Base-by-base conservation (phyloP, 1,140 invertebrate genomes). In the Rhagoletis pomonella region DNA sequence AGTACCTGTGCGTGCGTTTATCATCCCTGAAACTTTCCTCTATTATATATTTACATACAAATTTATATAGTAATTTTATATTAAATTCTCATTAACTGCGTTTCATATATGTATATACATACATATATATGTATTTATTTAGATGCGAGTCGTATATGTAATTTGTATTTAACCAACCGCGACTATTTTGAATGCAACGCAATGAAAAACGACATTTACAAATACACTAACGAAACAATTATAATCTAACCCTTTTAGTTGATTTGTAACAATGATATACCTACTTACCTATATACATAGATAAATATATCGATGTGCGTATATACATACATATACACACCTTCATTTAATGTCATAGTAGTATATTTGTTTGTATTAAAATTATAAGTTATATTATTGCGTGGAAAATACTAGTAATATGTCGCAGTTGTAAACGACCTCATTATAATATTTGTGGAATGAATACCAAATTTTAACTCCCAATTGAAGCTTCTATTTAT, bases 141-240 rank as follows among this genome's bases (percentile, higher is more conserved):
- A 62, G 9, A 62, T 62, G n/a, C n/a, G 60, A 50, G 47, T 55
- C n/a, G 19, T 55, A 81, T 29, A 29, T 29, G 29, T 81, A 58
- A 81, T 81, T 81, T 81, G 73, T 55, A 81, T 81, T 81, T 81
- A 81, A 81, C 73, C 47, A 81, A 81, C 73, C 73, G 73, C 73
- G 73, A 81, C 73, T 81, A 81, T 55, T 29, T 55, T 81, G 47
- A 81, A 81, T 81, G 73, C n/a, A 81, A 81, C 9, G 73, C 50
- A 81, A 55, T 55, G 73, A 81, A 29, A 73, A 55, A 81, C 73
- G 47, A 81, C 73, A 81, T 81, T 81, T 58, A 10, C 47, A 81
- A 81, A 29, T 55, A 44, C 69, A 47, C 47, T 39, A 5, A 50
- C 69, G 5, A 77, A 47, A 44, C 69, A 77, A 77, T 77, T 77